Base-by-base conservation (phyloP, 1,140 invertebrate species). In the Trinorchestia longiramus region DNA sequence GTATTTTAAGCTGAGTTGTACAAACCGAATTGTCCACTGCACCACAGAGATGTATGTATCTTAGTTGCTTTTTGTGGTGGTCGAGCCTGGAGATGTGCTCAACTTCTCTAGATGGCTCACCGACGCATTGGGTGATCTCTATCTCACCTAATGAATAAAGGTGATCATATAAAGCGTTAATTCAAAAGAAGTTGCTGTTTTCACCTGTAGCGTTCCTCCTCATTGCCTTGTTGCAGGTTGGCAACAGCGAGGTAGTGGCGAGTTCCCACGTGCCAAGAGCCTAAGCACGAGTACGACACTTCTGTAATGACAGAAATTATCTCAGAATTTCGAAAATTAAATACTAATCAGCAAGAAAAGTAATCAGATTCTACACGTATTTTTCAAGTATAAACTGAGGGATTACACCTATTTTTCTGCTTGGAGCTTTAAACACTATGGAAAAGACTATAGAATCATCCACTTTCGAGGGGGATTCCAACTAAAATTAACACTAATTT, bases 271-370 rank as follows among this genome's bases (percentile, higher is more conserved):
- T 94, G 92, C 92, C 92, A 94, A 43, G 92, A 45, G 0, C 92
- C 92, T 44, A 94, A 44, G 92, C 92, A 94, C 92, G 92, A 94
- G 92, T 94, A 94, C 36, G 43, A n/a, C 92, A 94, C 92, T 11
- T 94, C 92, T 94, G 92, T 43, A 0, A 19, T 15, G 19, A 45
- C 45, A 4, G 88, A 42, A 41, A 42, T 77, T 53, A 19, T 53
- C 19, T 6, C 47, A 19, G 8, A 53, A 53, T 19, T 53, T 53
- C 47, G 47, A 19, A 53, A 53, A 53, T 53, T 36, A 36, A 77
- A 1, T 28, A 3, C 62, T 23, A 23, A 77, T 23, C 15, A 11
- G 15, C 36, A 36, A 36, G 62, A 36, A 36, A 77, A 77, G 62
- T 36, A 53, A 36, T 77, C 15, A 1, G 62, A 23, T 77, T 77